Evolutionary conservation across 2,888 invertebrate genomes (phyloP).

Genomic region (Phania funesta): DNA sequence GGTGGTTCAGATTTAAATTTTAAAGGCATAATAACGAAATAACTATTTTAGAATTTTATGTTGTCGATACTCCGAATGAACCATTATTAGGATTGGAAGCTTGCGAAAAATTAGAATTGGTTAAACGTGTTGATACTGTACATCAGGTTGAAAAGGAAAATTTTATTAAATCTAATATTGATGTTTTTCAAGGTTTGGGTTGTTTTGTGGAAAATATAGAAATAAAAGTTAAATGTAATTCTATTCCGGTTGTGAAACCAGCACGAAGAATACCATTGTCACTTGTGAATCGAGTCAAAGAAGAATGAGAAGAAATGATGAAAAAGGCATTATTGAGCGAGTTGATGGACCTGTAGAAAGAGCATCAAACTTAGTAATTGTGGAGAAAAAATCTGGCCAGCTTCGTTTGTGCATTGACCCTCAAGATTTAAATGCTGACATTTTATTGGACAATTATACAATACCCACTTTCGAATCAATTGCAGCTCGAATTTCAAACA

Average conservation of each 20-base stretch:
- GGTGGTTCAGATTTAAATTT: conserved; percentile 52
- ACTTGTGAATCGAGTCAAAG: conserved; percentile 37
- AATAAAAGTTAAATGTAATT: conserved; percentile 51
- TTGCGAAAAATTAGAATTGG: conserved; percentile 43
- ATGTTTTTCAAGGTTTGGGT: conserved; percentile 60
- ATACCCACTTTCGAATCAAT: conserved; percentile 65
- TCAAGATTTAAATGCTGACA: conserved; percentile 54
- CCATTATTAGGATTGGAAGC: conserved; percentile 32
- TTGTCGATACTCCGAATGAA: conserved; percentile 7
- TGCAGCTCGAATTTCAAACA: conserved; percentile 53
- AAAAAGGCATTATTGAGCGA: conserved; percentile 50
- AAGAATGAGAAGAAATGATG: conserved; percentile 43
- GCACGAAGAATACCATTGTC: conserved; percentile 58
- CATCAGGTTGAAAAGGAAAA: conserved; percentile 9
- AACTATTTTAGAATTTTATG: too few species aligned
- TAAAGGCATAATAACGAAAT: too few species aligned
- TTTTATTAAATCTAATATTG: not conserved
- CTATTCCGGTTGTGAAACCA: conserved; percentile 54
- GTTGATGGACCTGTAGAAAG: conserved; percentile 32
- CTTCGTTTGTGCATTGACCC: conserved; percentile 65
- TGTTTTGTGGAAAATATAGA: conserved; percentile 59
- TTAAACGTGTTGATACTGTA: not conserved
- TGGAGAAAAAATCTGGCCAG: conserved; percentile 39
- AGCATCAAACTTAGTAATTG: conserved; percentile 13
- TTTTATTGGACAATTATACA: conserved; percentile 28